Evolutionary conservation across 2,113 vertebrate species (phyloP).

Genomic region (Stigmatopora nigra): DNA sequence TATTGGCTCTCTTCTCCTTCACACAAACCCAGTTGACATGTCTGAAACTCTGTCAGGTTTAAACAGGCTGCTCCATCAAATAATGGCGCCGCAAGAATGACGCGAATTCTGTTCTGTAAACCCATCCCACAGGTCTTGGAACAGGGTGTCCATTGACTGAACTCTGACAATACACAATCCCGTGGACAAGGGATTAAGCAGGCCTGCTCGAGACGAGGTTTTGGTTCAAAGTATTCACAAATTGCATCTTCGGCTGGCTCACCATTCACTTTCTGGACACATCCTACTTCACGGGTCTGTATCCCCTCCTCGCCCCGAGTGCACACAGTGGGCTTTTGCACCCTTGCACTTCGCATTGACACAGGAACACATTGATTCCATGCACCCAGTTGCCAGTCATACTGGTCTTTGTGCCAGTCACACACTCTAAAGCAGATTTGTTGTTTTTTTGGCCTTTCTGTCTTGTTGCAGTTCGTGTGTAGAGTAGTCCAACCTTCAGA

Average conservation of each 20-base stretch:
- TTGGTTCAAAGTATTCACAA: constrained; percentile 95
- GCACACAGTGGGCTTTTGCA: constrained; percentile 70
- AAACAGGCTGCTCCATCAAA: constrained; percentile 86
- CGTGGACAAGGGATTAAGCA: constrained; percentile 91
- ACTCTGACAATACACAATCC: constrained; percentile 85
- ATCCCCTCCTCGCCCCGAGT: constrained; percentile 86
- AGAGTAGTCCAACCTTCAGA: constrained; percentile 94
- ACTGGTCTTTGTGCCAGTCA: constrained; percentile 92
- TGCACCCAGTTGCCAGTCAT: constrained; percentile 86
- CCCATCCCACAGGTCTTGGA: constrained; percentile 86
- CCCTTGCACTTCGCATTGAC: constrained; percentile 64
- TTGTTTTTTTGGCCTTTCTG: constrained; percentile 80
- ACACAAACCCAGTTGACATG: constrained; percentile 75
- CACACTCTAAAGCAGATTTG: constrained; percentile 92
- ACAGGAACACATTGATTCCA: constrained; percentile 89
- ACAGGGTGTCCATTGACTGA: constrained; percentile 83
- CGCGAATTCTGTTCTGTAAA: constrained; percentile 80
- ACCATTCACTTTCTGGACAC: constrained; percentile 77
- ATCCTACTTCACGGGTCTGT: constrained; percentile 83
- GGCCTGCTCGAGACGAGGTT: constrained; percentile 88
- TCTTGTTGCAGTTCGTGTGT: constrained; percentile 84
- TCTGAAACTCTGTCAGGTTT: constrained; percentile 88
- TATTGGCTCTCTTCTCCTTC: constrained; percentile 74
- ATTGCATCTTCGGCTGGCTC: constrained; percentile 79
- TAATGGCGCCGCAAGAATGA: constrained; percentile 79